Conservation (phyloP, 2,113 vertebrate genomes). For the Myotis lucifugus region DNA sequence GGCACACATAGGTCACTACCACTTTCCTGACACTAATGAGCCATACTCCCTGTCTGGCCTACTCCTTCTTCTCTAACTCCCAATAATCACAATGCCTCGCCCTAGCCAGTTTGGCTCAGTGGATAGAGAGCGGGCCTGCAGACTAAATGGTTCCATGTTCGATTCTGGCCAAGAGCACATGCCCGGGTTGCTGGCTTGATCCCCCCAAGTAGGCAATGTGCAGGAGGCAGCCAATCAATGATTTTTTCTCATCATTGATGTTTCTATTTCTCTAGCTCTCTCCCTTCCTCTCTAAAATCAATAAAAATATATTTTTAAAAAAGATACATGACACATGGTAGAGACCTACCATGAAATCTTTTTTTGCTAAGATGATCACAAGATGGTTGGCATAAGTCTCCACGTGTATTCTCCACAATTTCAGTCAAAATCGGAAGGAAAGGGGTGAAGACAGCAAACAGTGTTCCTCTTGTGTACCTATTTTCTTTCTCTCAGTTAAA, state of each 20-base stretch:
- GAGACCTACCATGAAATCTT: neutral
- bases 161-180: too few species aligned
- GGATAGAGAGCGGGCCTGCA: too few species aligned
- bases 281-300: too few species aligned
- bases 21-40: slow-evolving; percentile 23
- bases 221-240: too few species aligned
- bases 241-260: too few species aligned
- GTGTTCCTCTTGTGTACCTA: neutral
- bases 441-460: neutral
- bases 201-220: too few species aligned
- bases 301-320: too few species aligned
- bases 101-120: too few species aligned
- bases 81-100: neutral
- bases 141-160: too few species aligned
- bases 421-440: neutral
- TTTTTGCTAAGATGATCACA: neutral
- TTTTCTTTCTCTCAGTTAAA: neutral
- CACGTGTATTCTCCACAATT: neutral
- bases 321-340: neutral
- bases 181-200: too few species aligned
- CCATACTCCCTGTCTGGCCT: neutral
- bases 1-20: neutral
- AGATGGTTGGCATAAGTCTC: neutral
- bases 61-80: neutral
- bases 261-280: too few species aligned